Evolutionary conservation across 2,888 invertebrate species (phyloP), one percentile per base, ranked within the genome.

Genomic region (Spilosoma lubricipeda): DNA sequence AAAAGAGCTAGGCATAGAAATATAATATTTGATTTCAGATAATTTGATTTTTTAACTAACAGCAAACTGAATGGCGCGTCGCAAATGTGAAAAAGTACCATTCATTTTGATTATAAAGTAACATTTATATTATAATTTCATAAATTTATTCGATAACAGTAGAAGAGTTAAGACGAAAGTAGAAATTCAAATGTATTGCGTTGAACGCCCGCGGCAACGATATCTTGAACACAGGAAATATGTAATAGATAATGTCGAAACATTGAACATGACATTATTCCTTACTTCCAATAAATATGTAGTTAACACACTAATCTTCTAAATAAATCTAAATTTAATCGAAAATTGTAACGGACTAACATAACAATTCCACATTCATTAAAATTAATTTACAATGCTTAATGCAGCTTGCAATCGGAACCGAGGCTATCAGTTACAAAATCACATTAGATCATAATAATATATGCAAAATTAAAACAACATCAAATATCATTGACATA

Each of bases 401-500:
- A 48, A 63, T 72, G 33, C 30, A 69, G 64, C 69, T 76, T 82
- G 73, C 77, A 84, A 81, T 81, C 76, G 65, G 68, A 67, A 56
- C 64, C 78, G 52, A n/a, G 66, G 30, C 39, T 63, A 65, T 76
- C 48, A 72, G 52, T 74, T 73, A 75, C 65, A 69, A 76, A 70
- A 74, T 52, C 13, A 66, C 52, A 59, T 66, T 30, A 69, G 67
- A 83, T 77, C 71, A 77, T 81, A 79, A 18, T 78, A 79, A 82
- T 79, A 74, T 76, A 85, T 85, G 75, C 71, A 70, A 78, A 80
- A 79, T 77, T 71, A 76, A 72, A 77, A 75, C 74, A 70, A 68
- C 71, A 78, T 71, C 59, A 79, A 84, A 82, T 80, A 76, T 78
- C 39, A 78, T 75, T 45, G 18, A 82, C 78, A 65, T 67, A 79